A percentile compares a stretch with the other conserved stretches of the same genome.
Evolutionary conservation across 2,113 vertebrate genomes (phyloP).

Genomic region (Embiotoca jacksoni): DNA sequence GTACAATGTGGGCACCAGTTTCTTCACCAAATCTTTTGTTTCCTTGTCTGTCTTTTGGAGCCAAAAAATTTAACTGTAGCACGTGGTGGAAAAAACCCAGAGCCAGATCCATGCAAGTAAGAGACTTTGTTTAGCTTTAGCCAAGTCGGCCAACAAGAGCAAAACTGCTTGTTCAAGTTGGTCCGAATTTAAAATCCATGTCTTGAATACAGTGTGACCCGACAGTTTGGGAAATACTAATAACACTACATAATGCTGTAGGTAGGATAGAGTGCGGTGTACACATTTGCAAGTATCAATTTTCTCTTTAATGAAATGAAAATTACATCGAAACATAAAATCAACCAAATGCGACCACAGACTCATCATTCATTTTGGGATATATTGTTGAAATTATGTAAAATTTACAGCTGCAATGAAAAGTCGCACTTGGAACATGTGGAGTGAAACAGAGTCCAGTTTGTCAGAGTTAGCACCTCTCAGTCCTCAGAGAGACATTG

Average conservation of each 20-base stretch:
- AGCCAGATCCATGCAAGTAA: background rate
- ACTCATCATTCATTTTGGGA: conserved; percentile 32
- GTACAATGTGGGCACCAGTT: background rate
- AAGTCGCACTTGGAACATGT: conserved; percentile 33
- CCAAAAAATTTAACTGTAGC: background rate
- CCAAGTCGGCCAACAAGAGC: conserved; percentile 6
- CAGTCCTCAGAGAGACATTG: conserved; percentile 52
- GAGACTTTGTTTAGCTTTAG: background rate
- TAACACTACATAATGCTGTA: background rate
- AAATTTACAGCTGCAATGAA: conserved; percentile 61
- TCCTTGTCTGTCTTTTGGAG: conserved; percentile 2
- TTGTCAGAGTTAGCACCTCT: conserved; percentile 64
- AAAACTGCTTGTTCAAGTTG: conserved; percentile 8
- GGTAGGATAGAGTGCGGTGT: background rate
- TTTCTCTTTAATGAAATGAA: conserved; percentile 17
- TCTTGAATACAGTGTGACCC: conserved; percentile 1
- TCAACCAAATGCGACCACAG: conserved; percentile 1
- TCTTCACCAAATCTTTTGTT: conserved; percentile 18
- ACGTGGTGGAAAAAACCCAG: background rate
- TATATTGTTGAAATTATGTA: conserved; percentile 36
- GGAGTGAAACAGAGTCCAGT: conserved; percentile 61
- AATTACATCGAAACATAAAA: conserved; percentile 23
- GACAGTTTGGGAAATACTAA: background rate
- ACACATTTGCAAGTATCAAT: background rate
- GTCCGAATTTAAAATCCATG: conserved; percentile 9